These are phyloP conservation scores for Chloroceryle amazona DNA, from an alignment of 2,797 vertebrate genomes.

Conservation along the genomic window DNA sequence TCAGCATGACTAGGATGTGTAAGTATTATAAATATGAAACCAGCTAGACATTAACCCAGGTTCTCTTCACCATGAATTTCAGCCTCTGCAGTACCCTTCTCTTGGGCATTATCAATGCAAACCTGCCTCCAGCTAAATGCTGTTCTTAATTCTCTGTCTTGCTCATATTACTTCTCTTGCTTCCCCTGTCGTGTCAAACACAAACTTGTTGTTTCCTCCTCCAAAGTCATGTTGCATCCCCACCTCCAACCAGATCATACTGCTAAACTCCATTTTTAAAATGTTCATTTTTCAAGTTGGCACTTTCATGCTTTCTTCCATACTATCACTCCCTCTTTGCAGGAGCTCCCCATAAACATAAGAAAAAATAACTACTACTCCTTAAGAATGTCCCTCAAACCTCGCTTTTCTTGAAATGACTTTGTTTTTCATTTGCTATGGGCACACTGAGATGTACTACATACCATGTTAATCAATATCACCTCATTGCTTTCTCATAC, in stretches of 20 bases:
- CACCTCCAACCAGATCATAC: neutral
- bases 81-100: neutral
- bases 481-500: constrained; percentile 10
- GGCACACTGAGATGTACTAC: neutral
- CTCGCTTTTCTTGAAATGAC: constrained; percentile 24
- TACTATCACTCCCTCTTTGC: constrained; percentile 50
- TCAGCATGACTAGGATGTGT: neutral
- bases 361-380: constrained; percentile 62
- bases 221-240: neutral
- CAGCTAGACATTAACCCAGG: neutral
- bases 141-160: neutral
- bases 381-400: constrained; percentile 52
- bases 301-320: constrained; percentile 66
- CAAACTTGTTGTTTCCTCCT: constrained; percentile 43
- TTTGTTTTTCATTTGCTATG: constrained; percentile 34
- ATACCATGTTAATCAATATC: constrained; percentile 42
- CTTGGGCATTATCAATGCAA: neutral
- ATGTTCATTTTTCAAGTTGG: constrained; percentile 64
- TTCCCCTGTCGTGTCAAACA: constrained; percentile 26
- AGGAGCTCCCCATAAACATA: constrained; percentile 58
- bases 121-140: neutral
- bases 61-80: neutral
- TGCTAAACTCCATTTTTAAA: constrained; percentile 32
- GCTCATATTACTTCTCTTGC: neutral
- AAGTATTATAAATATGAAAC: neutral